phyloP scores from a whole-genome alignment of 2,797 vertebrate genomes.

The Tinamus major region DNA sequence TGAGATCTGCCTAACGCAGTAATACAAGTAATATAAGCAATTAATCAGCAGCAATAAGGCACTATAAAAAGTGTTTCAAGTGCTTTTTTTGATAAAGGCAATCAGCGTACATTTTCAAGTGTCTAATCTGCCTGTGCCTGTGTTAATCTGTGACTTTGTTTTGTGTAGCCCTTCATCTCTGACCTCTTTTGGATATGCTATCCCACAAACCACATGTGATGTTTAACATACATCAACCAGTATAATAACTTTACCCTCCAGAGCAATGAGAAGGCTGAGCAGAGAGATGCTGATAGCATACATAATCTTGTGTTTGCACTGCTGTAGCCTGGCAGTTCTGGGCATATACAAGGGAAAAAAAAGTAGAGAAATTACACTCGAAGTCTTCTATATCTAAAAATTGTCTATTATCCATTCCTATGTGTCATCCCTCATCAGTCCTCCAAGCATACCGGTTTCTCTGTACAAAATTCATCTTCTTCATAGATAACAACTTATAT shows the following conservation, averaged over 20 bases:
- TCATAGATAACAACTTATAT: neutral
- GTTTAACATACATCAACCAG: neutral
- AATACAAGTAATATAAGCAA: constrained; percentile 4
- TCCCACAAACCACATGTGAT: neutral
- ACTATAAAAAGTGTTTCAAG: constrained; percentile 17
- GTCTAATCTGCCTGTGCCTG: neutral
- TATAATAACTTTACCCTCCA: neutral
- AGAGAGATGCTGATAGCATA: neutral
- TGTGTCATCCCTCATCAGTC: neutral
- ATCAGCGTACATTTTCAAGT: neutral
- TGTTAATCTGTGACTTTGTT: neutral
- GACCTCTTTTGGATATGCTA: neutral
- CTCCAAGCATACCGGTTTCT: neutral
- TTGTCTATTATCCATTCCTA: neutral
- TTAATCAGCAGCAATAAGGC: neutral
- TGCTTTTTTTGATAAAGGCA: constrained; percentile 8
- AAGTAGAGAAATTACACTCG: neutral
- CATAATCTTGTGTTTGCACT: neutral
- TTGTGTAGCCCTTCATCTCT: constrained; percentile 25
- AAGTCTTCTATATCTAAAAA: neutral
- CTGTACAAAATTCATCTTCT: neutral
- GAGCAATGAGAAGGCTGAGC: neutral
- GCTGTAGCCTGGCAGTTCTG: neutral
- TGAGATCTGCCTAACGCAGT: constrained; percentile 26
- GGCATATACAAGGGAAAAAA: neutral